Percentiles rank a stretch among this genome's conserved stretches.
Evolutionary conservation across 2,888 invertebrate species (phyloP).

Genomic region (Pachycephus smyrnensis): DNA sequence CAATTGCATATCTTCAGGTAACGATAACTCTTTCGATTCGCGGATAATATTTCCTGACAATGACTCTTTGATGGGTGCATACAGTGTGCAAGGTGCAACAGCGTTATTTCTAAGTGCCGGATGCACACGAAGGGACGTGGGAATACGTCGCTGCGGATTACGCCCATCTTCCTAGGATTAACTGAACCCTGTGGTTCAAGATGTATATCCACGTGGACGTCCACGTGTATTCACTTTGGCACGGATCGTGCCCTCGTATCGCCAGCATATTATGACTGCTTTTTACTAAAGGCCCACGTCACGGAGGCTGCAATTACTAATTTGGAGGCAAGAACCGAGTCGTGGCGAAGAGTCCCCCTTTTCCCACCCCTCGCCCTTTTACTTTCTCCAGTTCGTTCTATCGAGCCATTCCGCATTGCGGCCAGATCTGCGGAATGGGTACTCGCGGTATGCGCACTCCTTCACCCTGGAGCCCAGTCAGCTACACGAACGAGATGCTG

Average conservation of each 20-base stretch:
- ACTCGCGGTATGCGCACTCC: background rate
- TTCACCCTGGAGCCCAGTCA: background rate
- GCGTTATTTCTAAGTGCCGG: background rate
- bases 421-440: background rate
- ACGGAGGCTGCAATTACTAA: conserved; percentile 65
- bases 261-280: conserved; percentile 8
- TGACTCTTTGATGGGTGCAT: background rate
- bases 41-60: background rate
- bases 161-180: conserved; percentile 46
- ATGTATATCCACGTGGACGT: conserved; percentile 14
- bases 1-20: background rate
- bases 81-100: background rate
- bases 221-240: conserved; percentile 29
- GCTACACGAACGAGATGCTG: background rate
- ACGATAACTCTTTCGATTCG: background rate
- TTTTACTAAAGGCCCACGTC: conserved; percentile 58
- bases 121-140: background rate
- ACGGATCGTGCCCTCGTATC: conserved; percentile 21
- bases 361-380: conserved; percentile 53
- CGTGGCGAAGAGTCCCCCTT: conserved; percentile 62
- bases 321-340: conserved; percentile 64
- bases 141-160: conserved; percentile 59
- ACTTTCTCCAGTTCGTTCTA: conserved; percentile 46
- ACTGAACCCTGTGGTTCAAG: conserved; percentile 9
- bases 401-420: conserved; percentile 14